Evolutionary conservation across 1,140 invertebrate species (phyloP).

Genomic region (Trachymyrmex septentrionalis): DNA sequence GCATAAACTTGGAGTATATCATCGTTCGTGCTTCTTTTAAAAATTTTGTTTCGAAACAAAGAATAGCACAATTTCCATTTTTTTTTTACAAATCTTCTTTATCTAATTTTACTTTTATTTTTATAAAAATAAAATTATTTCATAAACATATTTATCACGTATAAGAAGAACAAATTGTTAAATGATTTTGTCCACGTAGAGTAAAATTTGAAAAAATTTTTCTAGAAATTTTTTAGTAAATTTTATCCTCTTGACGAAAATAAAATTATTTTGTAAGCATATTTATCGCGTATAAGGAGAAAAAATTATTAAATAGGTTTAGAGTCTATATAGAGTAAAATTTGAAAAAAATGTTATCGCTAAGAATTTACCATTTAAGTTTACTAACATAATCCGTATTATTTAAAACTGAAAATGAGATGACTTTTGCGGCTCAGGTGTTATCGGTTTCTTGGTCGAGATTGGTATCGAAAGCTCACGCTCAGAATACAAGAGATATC

Average conservation of each 20-base stretch:
- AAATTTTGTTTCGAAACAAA: not conserved
- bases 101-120: no score
- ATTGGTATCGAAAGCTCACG: constrained; percentile 66
- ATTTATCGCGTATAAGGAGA: not conserved
- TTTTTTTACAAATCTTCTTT: not conserved
- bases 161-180: not conserved
- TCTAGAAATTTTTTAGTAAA: not conserved
- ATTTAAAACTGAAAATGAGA: constrained; percentile 22
- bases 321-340: not conserved
- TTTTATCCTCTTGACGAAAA: not conserved
- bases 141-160: not conserved
- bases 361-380: not conserved
- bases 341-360: not conserved
- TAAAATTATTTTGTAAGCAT: not conserved
- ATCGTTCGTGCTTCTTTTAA: not conserved
- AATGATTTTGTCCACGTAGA: not conserved
- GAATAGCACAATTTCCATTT: not conserved
- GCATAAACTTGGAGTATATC: not conserved
- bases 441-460: constrained; percentile 33
- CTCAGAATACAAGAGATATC: constrained; percentile 58
- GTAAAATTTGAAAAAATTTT: not conserved
- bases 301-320: not conserved
- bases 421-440: not conserved
- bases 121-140: not conserved
- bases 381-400: not conserved